Evolutionary conservation across 2,888 invertebrate species (phyloP), one percentile per base, ranked within the genome.

Genomic region (Poecilobothrus nobilitatus): DNA sequence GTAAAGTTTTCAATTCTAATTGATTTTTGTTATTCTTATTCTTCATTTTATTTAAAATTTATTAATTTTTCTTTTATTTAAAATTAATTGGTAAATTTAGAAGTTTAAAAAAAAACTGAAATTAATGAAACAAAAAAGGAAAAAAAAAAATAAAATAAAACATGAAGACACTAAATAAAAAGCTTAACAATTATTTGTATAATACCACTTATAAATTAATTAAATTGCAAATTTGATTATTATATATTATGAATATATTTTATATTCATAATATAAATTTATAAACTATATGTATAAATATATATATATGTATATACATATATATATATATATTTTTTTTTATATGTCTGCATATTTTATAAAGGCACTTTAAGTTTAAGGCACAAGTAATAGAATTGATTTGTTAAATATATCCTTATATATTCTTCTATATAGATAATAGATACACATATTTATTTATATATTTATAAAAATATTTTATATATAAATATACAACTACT

Each of bases 301-400:
- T 53, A 18, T 18, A 53, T 53, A 44, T 44, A 15, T 12, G 12
- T 44, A 44, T 44, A 44, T 44, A 44, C 12, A 15, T 44, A 44
- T 44, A 15, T 44, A 44, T 44, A 44, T 44, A 44, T 44, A 44
- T 44, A 44, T 44, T 10, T 37, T 37, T 10, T 37, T 27, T 27
- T 27, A 27, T 27, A 27, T 27, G 27, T 27, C 27, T 27, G 53
- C 53, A 53, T 53, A 53, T 6, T 41, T 53, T 53, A 53, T n/a
- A 53, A 53, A 53, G 53, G 53, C 53, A 53, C 53, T 53, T 53
- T 53, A 53, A 53, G 53, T 53, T 53, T 53, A 53, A 53, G 53
- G 53, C 53, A 53, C 53, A 53, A 53, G 53, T 53, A 53, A 53
- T 53, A 53, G n/a, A 53, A 53, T 53, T 53, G 15, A 53, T 53